Conservation (phyloP, 2,113 vertebrate genomes). For the Bufo gargarizans region DNA sequence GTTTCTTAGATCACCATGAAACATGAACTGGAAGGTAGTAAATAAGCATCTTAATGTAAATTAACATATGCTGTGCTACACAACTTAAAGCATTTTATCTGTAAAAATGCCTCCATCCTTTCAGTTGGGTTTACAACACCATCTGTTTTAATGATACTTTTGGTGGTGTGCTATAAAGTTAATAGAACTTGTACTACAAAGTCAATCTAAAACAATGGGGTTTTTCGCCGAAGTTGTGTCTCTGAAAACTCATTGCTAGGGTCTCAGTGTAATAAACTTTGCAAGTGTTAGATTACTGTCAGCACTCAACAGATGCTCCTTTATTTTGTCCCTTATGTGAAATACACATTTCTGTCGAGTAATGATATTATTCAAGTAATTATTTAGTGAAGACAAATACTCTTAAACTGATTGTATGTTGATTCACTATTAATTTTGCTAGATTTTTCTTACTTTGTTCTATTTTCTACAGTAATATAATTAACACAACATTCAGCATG, state of each 20-base stretch:
- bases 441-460: conserved; percentile 6
- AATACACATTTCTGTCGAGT: conserved; percentile 61
- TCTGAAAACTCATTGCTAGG: conserved; percentile 58
- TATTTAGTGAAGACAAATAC: conserved; percentile 45
- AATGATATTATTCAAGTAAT: conserved; percentile 58
- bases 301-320: conserved; percentile 59
- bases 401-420: conserved; percentile 22
- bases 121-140: conserved; percentile 65
- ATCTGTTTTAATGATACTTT: conserved; percentile 78
- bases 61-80: conserved; percentile 74
- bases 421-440: neutral
- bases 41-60: conserved; percentile 66
- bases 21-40: conserved; percentile 64
- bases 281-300: conserved; percentile 56
- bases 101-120: conserved; percentile 68
- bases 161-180: conserved; percentile 70
- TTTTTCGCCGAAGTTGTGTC: conserved; percentile 57
- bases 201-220: conserved; percentile 64
- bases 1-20: conserved; percentile 64
- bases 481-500: conserved; percentile 10
- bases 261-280: conserved; percentile 66
- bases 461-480: conserved; percentile 21
- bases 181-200: conserved; percentile 66
- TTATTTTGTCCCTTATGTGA: conserved; percentile 58
- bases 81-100: conserved; percentile 74